These are phyloP conservation scores for Pammene fasciana DNA, from an alignment of 2,888 invertebrate species.

Conservation along the genomic window DNA sequence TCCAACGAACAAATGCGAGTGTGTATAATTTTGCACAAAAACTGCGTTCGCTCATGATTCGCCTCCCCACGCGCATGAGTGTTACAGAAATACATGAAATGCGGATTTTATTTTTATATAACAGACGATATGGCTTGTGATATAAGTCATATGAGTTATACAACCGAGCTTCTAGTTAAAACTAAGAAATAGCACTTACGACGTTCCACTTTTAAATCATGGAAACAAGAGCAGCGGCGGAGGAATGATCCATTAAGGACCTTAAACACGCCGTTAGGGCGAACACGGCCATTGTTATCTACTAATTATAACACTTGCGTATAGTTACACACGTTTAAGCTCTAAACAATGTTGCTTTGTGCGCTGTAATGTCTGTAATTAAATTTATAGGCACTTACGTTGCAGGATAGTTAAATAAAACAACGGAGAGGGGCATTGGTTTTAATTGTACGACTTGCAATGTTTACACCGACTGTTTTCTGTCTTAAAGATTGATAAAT, in stretches of 20 bases:
- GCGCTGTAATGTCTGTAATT: slow-evolving; percentile 35
- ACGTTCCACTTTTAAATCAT: not conserved
- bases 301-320: slow-evolving; percentile 47
- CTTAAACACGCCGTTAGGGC: slow-evolving; percentile 54
- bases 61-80: no score
- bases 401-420: slow-evolving; percentile 33
- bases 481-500: not conserved
- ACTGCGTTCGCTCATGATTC: no score
- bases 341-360: slow-evolving; percentile 36
- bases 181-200: not conserved
- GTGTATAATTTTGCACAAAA: no score
- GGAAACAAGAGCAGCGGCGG: slow-evolving; percentile 20
- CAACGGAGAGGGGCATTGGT: slow-evolving; percentile 5
- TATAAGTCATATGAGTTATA: no score
- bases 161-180: no score
- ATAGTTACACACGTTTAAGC: slow-evolving; percentile 40
- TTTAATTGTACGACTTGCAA: slow-evolving; percentile 6
- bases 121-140: no score
- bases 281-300: slow-evolving; percentile 45
- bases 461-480: not conserved
- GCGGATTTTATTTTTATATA: no score
- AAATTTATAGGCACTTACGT: slow-evolving; percentile 38
- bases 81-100: no score
- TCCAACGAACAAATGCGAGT: no score
- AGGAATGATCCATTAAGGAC: slow-evolving; percentile 48